phyloP scores from a whole-genome alignment of 2,113 vertebrate species.

The Carassius auratus region DNA sequence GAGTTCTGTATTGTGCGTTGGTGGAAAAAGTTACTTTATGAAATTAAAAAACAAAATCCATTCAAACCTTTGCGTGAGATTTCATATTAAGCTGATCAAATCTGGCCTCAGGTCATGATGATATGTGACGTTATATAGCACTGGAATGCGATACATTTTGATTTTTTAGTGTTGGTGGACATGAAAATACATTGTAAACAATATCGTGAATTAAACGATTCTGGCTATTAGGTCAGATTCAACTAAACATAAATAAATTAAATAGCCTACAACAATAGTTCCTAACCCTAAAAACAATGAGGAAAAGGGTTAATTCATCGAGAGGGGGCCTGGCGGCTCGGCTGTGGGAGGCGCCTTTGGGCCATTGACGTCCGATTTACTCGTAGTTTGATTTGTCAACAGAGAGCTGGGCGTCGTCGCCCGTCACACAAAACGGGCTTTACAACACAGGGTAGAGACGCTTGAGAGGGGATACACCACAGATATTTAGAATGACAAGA shows the following conservation, averaged over 20 bases:
- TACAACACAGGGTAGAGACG: constrained; percentile 30
- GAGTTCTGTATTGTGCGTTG: not conserved
- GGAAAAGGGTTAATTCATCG: constrained; percentile 56
- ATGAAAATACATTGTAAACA: no score
- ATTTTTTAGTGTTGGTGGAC: not conserved
- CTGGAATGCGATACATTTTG: not conserved
- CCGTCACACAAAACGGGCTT: constrained; percentile 52
- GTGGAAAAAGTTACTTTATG: constrained; percentile 29
- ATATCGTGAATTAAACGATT: no score
- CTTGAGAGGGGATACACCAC: not conserved
- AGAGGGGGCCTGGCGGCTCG: constrained; percentile 19
- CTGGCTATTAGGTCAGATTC: no score
- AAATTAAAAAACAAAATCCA: not conserved
- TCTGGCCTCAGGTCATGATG: not conserved
- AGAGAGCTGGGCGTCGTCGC: constrained; percentile 47
- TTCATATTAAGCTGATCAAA: not conserved
- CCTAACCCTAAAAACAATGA: constrained; percentile 46
- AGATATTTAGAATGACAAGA: not conserved
- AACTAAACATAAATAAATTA: no score
- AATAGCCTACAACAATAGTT: no score
- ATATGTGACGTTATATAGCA: not conserved
- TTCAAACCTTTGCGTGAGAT: not conserved
- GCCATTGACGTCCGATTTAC: constrained; percentile 48
- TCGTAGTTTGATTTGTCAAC: constrained; percentile 48
- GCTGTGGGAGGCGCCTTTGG: constrained; percentile 50